These are phyloP conservation scores for Ditula angustiorana DNA, from an alignment of 2,888 invertebrate genomes.

Conservation along the genomic window DNA sequence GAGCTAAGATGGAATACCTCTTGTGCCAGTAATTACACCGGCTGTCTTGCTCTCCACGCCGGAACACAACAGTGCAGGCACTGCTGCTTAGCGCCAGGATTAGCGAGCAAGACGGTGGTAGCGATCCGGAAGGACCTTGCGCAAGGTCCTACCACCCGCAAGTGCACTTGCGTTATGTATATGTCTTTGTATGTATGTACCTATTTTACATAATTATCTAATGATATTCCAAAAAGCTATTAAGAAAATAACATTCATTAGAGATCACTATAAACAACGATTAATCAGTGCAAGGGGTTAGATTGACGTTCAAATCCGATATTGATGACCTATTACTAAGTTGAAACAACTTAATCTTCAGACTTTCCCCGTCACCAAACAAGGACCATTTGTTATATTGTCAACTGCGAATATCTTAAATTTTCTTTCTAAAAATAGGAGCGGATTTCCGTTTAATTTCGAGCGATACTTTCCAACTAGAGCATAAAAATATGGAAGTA, in stretches of 20 bases:
- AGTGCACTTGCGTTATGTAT: too few relatives aligned
- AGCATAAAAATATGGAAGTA: conserved; percentile 23
- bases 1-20: too few relatives aligned
- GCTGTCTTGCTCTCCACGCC: too few relatives aligned
- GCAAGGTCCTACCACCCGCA: too few relatives aligned
- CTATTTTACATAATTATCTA: too few relatives aligned
- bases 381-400: conserved; percentile 28
- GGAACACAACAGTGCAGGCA: too few relatives aligned
- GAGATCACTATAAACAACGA: not conserved
- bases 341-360: conserved; percentile 31
- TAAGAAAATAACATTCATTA: not conserved
- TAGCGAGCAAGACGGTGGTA: too few relatives aligned
- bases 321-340: conserved; percentile 32
- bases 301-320: conserved; percentile 21
- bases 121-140: too few relatives aligned
- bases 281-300: conserved; percentile 25
- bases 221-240: too few relatives aligned
- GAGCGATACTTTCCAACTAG: not conserved
- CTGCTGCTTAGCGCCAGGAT: too few relatives aligned
- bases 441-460: conserved; percentile 8
- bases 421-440: conserved; percentile 23
- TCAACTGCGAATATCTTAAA: conserved; percentile 20
- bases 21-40: too few relatives aligned
- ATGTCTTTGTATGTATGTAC: too few relatives aligned
- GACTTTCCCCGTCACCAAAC: conserved; percentile 21